These are phyloP conservation scores for Eupsilia transversa DNA, from an alignment of 2,888 invertebrate genomes.

Conservation along the genomic window DNA sequence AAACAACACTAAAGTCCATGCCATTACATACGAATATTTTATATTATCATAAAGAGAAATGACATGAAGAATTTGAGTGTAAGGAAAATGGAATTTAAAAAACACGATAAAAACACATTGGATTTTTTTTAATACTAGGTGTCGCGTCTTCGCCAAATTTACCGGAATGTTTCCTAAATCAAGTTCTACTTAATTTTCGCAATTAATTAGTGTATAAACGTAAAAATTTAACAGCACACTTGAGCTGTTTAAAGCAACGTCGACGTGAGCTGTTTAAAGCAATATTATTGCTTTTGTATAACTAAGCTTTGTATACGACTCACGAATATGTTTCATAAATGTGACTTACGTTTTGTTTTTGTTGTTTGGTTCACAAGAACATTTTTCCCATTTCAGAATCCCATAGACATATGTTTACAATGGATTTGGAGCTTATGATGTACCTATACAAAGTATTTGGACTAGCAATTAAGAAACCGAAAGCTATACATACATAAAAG, in stretches of 20 bases:
- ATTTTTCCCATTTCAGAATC: slow-evolving; percentile 1
- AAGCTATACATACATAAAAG: neutral
- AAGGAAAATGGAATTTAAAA: neutral
- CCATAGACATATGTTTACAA: slow-evolving; percentile 10
- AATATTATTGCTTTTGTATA: neutral
- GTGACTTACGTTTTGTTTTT: neutral
- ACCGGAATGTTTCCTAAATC: neutral
- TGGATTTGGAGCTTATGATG: neutral
- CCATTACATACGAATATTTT: neutral
- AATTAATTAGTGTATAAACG: neutral
- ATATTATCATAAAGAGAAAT: neutral
- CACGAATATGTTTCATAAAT: neutral
- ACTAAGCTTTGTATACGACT: neutral
- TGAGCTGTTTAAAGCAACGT: too few species aligned
- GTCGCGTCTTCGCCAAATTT: neutral
- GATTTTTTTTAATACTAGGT: too few species aligned
- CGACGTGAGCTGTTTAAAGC: too few species aligned
- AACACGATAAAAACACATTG: too few species aligned
- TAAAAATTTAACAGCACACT: neutral
- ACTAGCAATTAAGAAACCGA: neutral
- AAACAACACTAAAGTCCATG: neutral
- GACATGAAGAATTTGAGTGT: neutral
- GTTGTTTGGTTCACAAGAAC: neutral
- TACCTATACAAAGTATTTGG: neutral
- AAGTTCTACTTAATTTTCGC: neutral